Evolutionary conservation across 2,113 vertebrate species (phyloP), one percentile per base, ranked within the genome.

Genomic region (Triplophysa tibetana): DNA sequence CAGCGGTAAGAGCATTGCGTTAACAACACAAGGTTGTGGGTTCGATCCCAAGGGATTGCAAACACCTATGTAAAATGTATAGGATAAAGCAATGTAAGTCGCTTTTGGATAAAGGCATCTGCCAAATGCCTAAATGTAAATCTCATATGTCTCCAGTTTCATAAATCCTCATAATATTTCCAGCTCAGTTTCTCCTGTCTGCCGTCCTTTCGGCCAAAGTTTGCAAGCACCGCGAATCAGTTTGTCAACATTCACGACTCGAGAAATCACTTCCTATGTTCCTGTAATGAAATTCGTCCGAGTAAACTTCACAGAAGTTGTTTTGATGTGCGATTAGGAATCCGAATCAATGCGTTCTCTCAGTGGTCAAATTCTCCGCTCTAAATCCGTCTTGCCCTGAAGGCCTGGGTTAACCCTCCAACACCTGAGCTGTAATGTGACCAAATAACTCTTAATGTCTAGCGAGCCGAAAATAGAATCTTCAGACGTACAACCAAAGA

Each of bases 391-490:
- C 19, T 56, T 67, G 21, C 33, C 79, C 78, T 4, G 23, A 45
- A 43, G 58, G 58, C 7, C 58, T 45, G 8, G 56, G 54, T 64
- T 69, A 33, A 69, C 60, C 66, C 66, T 69, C 65, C 17, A 73
- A 54, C 70, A 52, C 60, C 19, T 65, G 48, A n/a, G 50, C 64
- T 82, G 70, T 75, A 69, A 75, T 75, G 52, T 58, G 48, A 64
- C 58, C 65, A 70, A 68, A 63, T 73, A 79, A 26, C 33, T 63
- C 64, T 69, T 79, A 63, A 33, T 62, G 63, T 24, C 63, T 8
- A 41, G n/a, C 29, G 24, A 79, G 78, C 72, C 68, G 70, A 69
- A 70, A 58, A 52, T 79, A 48, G 68, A 58, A 65, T 79, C 8
- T 77, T 72, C 66, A 64, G 77, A 26, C 66, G 26, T 73, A 43